A percentile compares a stretch with the other conserved stretches of the same genome.
Conservation (phyloP, 1,140 invertebrate genomes). For the Orussus abietinus region DNA sequence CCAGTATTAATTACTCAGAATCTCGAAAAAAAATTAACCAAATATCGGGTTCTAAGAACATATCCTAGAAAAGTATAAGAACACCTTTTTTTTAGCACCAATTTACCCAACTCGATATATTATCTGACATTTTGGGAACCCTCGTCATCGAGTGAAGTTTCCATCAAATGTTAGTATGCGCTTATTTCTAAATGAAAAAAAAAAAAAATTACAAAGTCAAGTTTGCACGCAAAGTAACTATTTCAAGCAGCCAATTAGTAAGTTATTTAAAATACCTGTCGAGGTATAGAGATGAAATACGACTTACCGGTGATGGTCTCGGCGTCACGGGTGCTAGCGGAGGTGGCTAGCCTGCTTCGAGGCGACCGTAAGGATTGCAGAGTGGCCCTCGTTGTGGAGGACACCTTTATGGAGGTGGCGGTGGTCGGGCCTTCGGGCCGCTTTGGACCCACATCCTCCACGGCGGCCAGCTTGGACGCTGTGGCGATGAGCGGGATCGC, state of each 20-base stretch:
- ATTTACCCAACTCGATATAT: too few relatives aligned
- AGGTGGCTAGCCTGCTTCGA: constrained; percentile 26
- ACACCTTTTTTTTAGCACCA: too few relatives aligned
- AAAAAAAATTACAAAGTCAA: too few relatives aligned
- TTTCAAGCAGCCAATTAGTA: background rate
- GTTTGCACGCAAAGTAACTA: too few relatives aligned
- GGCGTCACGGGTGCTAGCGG: constrained; percentile 46
- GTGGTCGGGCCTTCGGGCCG: constrained; percentile 45
- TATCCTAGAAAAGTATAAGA: too few relatives aligned
- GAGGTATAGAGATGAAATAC: constrained; percentile 1
- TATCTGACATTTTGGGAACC: too few relatives aligned
- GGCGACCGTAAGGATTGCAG: constrained; percentile 35
- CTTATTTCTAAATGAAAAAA: too few relatives aligned
- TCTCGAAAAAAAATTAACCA: too few relatives aligned
- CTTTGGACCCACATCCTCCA: constrained; percentile 55
- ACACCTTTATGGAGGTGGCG: constrained; percentile 39
- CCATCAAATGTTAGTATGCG: too few relatives aligned
- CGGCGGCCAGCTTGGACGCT: constrained; percentile 58
- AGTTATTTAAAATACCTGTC: constrained; percentile 5
- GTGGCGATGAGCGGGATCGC: constrained; percentile 49
- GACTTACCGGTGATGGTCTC: constrained; percentile 55
- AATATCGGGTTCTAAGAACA: too few relatives aligned
- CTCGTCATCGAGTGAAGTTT: too few relatives aligned
- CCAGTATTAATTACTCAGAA: too few relatives aligned
- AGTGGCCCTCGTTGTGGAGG: constrained; percentile 43